A percentile compares a stretch with the other conserved stretches of the same genome.
These are phyloP conservation scores for Margaritifera margaritifera DNA, from an alignment of 2,888 invertebrate species.

Conservation along the genomic window DNA sequence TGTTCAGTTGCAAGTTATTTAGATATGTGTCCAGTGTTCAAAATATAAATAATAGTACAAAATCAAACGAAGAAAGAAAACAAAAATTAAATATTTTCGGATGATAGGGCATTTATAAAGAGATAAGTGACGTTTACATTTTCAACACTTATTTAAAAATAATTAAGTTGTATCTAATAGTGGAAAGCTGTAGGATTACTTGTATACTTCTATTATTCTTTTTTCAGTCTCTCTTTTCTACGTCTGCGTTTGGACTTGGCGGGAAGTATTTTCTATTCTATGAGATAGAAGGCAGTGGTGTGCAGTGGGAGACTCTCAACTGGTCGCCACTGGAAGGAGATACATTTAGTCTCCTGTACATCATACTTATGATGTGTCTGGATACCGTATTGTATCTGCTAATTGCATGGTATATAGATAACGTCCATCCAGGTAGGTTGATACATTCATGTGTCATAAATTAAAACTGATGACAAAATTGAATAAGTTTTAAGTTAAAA, in stretches of 20 bases:
- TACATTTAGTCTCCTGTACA: slow-evolving; percentile 62
- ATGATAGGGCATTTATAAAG: background rate
- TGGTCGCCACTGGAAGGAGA: slow-evolving; percentile 68
- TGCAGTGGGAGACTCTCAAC: slow-evolving; percentile 66
- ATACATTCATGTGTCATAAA: background rate
- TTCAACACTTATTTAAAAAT: too few species aligned
- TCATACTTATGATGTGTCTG: slow-evolving; percentile 66
- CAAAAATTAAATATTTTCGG: background rate
- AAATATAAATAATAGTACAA: too few species aligned
- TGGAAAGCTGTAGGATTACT: too few species aligned
- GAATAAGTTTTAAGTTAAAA: too few species aligned
- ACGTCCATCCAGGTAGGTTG: slow-evolving; percentile 66
- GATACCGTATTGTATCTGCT: slow-evolving; percentile 67
- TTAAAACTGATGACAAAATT: too few species aligned
- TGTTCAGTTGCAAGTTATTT: too few species aligned
- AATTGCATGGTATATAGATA: slow-evolving; percentile 71
- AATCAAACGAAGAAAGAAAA: too few species aligned
- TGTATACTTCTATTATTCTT: background rate
- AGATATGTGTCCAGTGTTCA: too few species aligned
- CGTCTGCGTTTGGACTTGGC: slow-evolving; percentile 75
- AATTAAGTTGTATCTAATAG: too few species aligned
- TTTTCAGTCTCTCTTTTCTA: slow-evolving; percentile 70
- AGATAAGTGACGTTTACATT: too few species aligned
- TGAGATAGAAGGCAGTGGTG: slow-evolving; percentile 73
- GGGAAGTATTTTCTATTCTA: slow-evolving; percentile 74